These are phyloP conservation scores for Ceratotherium simum DNA, from an alignment of 2,113 vertebrate species.

Conservation along the genomic window DNA sequence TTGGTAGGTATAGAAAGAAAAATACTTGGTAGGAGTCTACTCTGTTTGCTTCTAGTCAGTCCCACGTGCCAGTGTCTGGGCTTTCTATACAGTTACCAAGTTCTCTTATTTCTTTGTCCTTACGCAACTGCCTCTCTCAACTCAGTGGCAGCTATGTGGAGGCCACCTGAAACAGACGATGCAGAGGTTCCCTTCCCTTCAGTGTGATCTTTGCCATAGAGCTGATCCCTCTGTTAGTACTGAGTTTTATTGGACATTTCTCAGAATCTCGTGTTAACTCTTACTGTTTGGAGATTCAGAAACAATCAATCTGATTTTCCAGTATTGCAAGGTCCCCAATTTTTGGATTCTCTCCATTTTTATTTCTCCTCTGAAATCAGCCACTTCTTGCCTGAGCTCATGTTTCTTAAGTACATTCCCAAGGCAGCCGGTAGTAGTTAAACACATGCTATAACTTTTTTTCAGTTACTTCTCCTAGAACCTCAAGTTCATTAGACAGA, in stretches of 20 bases:
- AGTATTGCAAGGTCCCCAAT: not conserved
- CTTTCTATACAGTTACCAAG: not conserved
- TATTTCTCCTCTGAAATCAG: constrained; percentile 10
- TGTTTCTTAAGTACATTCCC: constrained; percentile 10
- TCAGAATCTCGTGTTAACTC: not conserved
- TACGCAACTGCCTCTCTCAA: not conserved
- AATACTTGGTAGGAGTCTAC: not conserved
- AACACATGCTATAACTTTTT: not conserved
- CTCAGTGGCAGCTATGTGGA: not conserved
- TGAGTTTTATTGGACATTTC: constrained; percentile 7
- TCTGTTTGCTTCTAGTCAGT: constrained; percentile 9
- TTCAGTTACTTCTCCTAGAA: not conserved
- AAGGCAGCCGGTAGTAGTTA: not conserved
- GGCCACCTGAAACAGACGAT: not conserved
- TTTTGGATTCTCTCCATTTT: constrained; percentile 20
- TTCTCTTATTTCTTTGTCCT: not conserved
- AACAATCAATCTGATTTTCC: not conserved
- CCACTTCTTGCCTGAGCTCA: not conserved
- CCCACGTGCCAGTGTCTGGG: not conserved
- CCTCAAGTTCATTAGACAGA: not conserved
- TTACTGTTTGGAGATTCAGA: constrained; percentile 10
- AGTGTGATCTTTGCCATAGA: not conserved
- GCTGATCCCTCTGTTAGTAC: not conserved
- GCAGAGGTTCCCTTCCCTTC: not conserved
- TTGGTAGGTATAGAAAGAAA: not conserved